Evolutionary conservation across 2,888 invertebrate genomes (phyloP).

Genomic region (Drosophila multiciliata): DNA sequence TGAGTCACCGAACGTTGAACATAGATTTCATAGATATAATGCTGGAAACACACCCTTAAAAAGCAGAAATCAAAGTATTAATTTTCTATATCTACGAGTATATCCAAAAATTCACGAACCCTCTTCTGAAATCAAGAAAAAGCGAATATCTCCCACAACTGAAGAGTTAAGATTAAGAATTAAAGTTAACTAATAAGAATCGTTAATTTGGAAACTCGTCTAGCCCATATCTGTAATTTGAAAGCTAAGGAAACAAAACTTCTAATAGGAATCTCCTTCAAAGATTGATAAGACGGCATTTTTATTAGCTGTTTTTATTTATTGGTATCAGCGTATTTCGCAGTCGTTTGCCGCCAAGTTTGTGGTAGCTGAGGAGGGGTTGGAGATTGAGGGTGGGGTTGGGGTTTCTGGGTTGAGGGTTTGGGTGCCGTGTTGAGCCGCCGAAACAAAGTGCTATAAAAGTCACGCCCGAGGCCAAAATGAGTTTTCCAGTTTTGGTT

Average conservation of each 20-base stretch:
- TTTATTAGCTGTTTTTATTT: neutral
- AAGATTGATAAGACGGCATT: neutral
- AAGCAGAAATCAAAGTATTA: too few species aligned
- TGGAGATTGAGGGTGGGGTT: neutral
- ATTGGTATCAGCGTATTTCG: neutral
- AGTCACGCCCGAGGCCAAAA: slow-evolving; percentile 77
- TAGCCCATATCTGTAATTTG: neutral
- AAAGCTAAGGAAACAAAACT: neutral
- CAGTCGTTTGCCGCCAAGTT: neutral
- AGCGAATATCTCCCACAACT: neutral
- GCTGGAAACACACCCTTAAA: too few species aligned
- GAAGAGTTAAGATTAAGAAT: neutral
- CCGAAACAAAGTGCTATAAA: slow-evolving; percentile 74
- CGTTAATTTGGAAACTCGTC: neutral
- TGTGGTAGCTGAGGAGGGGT: neutral
- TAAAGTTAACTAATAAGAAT: neutral
- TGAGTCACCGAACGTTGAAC: neutral
- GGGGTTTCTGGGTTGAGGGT: neutral
- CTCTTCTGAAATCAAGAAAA: neutral
- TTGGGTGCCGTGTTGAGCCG: slow-evolving; percentile 7
- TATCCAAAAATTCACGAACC: too few species aligned
- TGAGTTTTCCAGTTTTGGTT: slow-evolving; percentile 73
- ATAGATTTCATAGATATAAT: too few species aligned
- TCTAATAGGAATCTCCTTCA: neutral
- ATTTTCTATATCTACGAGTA: too few species aligned